Evolutionary conservation across 2,888 invertebrate genomes (phyloP), one percentile per base, ranked within the genome.

Genomic region (Drosophila pseudotakahashii): DNA sequence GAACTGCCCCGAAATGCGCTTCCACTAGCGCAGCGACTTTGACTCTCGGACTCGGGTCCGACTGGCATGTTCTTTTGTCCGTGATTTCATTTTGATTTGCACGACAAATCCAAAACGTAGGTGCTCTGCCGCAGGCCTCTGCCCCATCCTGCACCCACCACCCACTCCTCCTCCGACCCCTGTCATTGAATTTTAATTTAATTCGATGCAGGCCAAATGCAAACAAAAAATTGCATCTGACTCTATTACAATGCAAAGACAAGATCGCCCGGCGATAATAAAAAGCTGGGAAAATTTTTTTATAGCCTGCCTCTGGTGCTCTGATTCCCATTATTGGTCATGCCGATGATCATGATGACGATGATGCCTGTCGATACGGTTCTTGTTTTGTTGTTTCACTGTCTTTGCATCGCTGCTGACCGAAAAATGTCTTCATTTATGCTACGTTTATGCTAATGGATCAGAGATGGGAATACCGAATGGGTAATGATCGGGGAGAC

Each of bases 101-200:
- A 89, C 88, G 86, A 88, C 84, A 81, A 81, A 77, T 75, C 74
- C 75, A 67, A 64, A 77, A 78, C 80, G 81, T 82, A 81, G 79
- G 79, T 82, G 80, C 77, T 68, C 54, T 54, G 39, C 73, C 54
- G 39, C 53, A 13, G 54, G 11, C 55, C 57, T 13, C 34, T 26
- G 37, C 30, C 9, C 34, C 42, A 10, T 16, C 16, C 9, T 19
- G 16, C 55, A 19, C 34, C n/a, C 41, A 19, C 47, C 34, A 19
- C 32, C 47, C 51, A 51, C 41, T 39, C 47, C 61, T 30, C 32
- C 44, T 30, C 36, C 44, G 14, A 16, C 14, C 7, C 32, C 34
- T 83, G 80, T 76, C 79, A 82, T 80, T 81, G 85, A 81, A 81
- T 84, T 86, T 89, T 75, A 88, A 85, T 85, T 88, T 80, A 89